Evolutionary conservation across 2,888 invertebrate genomes (phyloP).

Genomic region (Leptopilina myrica): DNA sequence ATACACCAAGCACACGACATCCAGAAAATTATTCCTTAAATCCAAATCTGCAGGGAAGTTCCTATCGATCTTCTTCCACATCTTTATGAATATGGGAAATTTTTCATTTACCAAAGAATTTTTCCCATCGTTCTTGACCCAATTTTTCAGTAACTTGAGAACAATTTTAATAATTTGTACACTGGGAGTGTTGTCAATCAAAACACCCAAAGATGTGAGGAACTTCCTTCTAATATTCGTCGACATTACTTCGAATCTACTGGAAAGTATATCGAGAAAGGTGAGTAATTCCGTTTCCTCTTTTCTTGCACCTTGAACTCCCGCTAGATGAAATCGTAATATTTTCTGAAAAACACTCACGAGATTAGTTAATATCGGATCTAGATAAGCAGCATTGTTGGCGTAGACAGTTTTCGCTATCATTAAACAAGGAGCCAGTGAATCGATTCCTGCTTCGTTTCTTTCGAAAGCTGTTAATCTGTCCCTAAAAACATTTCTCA

Average conservation of each 20-base stretch:
- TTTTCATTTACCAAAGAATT: constrained; percentile 94
- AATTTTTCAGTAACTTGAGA: constrained; percentile 94
- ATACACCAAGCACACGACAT: constrained; percentile 94
- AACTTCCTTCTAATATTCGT: constrained; percentile 96
- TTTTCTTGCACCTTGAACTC: constrained; percentile 76
- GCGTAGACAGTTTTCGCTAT: constrained; percentile 97
- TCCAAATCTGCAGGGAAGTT: constrained; percentile 93
- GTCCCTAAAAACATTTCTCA: constrained; percentile 91
- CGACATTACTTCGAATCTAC: constrained; percentile 94
- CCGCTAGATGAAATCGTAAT: constrained; percentile 90
- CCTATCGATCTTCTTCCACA: constrained; percentile 96
- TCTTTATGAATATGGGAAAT: constrained; percentile 93
- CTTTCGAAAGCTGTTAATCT: constrained; percentile 94
- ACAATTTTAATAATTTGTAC: constrained; percentile 88
- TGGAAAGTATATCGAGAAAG: constrained; percentile 95
- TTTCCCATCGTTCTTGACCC: constrained; percentile 90
- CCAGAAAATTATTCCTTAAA: constrained; percentile 93
- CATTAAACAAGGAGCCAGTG: constrained; percentile 93
- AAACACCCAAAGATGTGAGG: constrained; percentile 92
- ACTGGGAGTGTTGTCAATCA: constrained; percentile 96
- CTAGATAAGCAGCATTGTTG: constrained; percentile 94
- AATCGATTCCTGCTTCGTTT: constrained; percentile 82
- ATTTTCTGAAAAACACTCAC: constrained; percentile 94
- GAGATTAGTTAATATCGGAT: constrained; percentile 92
- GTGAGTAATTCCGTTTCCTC: constrained; percentile 87